Evolutionary conservation across 2,797 vertebrate genomes (phyloP), one percentile per base, ranked within the genome.

Genomic region (Hydrolagus colliei): DNA sequence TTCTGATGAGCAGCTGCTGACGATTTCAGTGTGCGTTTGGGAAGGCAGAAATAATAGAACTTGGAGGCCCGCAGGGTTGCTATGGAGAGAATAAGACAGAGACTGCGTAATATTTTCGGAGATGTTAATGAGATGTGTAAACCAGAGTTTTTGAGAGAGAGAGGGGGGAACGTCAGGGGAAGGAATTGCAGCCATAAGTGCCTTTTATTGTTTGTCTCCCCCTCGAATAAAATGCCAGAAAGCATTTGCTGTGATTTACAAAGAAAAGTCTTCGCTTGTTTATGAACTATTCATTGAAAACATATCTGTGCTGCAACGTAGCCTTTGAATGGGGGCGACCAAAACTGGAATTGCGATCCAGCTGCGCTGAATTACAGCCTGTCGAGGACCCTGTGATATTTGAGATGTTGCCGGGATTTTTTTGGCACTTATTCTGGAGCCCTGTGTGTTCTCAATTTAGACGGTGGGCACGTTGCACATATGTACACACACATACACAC

Each of bases 331-430:
- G 41, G 63, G 65, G 11, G 65, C 41, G 79, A 84, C 79, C 89
- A 89, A 87, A 82, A 79, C 90, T 90, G 88, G 86, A 87, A 89
- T 88, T 89, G 7, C 14, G 88, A 90, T 90, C 92, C 92, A 92
- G 93, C 92, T 95, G 93, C 88, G 88, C 90, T 90, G 89, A 89
- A 89, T 93, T 93, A 92, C 79, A 35, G 73, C 86, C 88, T 90
- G 87, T 88, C 80, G 88, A 14, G 0, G 88, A 6, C 88, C 84
- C 87, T 85, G 89, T 91, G 85, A 86, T 86, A 80, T 87, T 61
- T 85, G 86, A 86, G 79, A 84, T 71, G 27, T 84, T 84, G 79
- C 79, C 68, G 79, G 67, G 71, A 71, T 84, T 84, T 84, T 84
- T 68, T 84, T 84, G 79, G 79, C 79, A 27, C 65, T 84, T 63